phyloP scores from a whole-genome alignment of 2,113 vertebrate genomes.

The Hippopotamus amphibius region DNA sequence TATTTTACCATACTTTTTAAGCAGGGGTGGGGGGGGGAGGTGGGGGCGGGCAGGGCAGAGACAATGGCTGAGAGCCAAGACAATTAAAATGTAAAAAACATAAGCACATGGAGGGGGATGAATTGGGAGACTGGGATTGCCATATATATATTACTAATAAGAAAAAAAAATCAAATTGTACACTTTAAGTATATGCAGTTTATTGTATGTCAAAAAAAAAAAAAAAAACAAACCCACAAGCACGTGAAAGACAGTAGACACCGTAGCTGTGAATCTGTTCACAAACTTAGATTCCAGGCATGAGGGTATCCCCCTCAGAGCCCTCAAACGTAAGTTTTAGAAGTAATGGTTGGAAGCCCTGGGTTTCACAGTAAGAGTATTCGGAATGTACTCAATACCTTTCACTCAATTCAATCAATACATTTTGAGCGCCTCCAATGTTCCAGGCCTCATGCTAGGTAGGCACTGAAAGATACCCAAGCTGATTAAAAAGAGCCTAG shows the following conservation, averaged over 20 bases:
- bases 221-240: too few species aligned
- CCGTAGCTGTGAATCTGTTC: background rate
- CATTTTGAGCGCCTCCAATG: background rate
- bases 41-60: background rate
- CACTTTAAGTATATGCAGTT: too few species aligned
- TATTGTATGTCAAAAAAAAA: too few species aligned
- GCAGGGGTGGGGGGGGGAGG: too few species aligned
- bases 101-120: background rate
- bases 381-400: background rate
- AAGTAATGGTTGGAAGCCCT: background rate
- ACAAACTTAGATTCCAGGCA: background rate
- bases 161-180: too few species aligned
- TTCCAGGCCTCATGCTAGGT: background rate
- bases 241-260: background rate
- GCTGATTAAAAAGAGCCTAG: conserved; percentile 6
- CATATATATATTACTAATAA: too few species aligned
- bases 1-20: background rate
- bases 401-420: background rate
- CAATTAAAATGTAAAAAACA: background rate
- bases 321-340: background rate
- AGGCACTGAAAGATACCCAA: background rate
- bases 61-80: background rate
- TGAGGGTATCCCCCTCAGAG: background rate
- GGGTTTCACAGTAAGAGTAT: background rate
- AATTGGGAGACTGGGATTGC: too few species aligned